These are phyloP conservation scores for Drosophila pallidifrons DNA, from an alignment of 1,140 invertebrate species.

Conservation along the genomic window DNA sequence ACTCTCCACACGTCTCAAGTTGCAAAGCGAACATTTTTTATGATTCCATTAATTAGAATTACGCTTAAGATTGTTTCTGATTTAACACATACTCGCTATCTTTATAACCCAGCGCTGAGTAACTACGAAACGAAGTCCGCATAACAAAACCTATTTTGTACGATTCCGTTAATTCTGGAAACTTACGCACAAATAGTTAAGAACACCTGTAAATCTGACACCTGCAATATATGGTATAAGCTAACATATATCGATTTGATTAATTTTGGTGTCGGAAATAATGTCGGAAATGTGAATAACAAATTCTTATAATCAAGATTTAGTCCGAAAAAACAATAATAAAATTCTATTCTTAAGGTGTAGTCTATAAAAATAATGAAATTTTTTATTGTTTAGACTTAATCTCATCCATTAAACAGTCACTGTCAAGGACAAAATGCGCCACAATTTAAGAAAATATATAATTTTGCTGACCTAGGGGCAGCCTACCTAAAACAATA, in stretches of 20 bases:
- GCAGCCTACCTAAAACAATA: no score
- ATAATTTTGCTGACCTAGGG: no score
- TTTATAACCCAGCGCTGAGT: conserved; percentile 7
- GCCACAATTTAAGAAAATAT: no score
- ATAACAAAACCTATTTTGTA: background rate
- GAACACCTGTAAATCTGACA: conserved; percentile 10
- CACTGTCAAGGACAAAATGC: no score
- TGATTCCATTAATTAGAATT: conserved; percentile 19
- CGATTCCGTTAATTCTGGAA: conserved; percentile 2
- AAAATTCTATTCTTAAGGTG: no score
- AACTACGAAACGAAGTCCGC: background rate
- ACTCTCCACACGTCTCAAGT: background rate
- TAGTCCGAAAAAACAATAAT: no score
- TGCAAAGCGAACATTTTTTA: background rate
- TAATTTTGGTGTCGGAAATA: background rate
- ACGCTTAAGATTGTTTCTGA: background rate
- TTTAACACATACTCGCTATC: background rate
- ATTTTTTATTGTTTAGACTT: no score
- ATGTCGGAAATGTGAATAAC: background rate
- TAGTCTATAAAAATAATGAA: no score
- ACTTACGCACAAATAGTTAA: conserved; percentile 3
- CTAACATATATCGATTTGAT: background rate
- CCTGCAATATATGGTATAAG: no score
- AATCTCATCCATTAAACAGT: no score
- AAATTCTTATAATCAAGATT: no score